Evolutionary conservation across 2,113 vertebrate species (phyloP).

Genomic region (Puntigrus tetrazona): DNA sequence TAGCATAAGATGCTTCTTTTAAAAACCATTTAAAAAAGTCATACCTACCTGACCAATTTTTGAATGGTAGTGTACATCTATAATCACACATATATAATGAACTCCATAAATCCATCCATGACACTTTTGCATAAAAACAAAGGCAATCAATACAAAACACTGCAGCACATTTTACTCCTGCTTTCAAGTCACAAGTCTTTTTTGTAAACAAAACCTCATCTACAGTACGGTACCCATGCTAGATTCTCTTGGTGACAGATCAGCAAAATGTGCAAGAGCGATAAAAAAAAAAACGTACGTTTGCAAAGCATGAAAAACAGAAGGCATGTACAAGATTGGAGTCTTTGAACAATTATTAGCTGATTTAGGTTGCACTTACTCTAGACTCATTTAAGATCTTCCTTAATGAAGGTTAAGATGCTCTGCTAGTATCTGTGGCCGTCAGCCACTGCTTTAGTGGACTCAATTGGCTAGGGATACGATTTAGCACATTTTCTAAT

Average conservation of each 20-base stretch:
- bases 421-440: background rate
- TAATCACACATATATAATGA: no score
- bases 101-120: background rate
- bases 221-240: background rate
- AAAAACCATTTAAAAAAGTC: no score
- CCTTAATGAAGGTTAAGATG: background rate
- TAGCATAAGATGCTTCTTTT: no score
- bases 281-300: no score
- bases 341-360: background rate
- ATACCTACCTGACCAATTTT: background rate
- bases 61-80: background rate
- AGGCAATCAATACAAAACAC: background rate
- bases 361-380: background rate
- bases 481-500: slow-evolving; percentile 51
- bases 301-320: background rate
- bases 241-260: background rate
- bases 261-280: background rate
- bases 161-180: background rate
- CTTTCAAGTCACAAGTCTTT: background rate
- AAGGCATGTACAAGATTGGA: background rate
- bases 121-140: background rate
- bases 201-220: background rate
- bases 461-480: slow-evolving; percentile 27
- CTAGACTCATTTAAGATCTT: background rate
- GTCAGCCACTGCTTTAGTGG: slow-evolving; percentile 24